Percentiles rank a stretch among this genome's conserved stretches.
phyloP scores from a whole-genome alignment of 2,888 invertebrate species.

The Eurytoma californica region DNA sequence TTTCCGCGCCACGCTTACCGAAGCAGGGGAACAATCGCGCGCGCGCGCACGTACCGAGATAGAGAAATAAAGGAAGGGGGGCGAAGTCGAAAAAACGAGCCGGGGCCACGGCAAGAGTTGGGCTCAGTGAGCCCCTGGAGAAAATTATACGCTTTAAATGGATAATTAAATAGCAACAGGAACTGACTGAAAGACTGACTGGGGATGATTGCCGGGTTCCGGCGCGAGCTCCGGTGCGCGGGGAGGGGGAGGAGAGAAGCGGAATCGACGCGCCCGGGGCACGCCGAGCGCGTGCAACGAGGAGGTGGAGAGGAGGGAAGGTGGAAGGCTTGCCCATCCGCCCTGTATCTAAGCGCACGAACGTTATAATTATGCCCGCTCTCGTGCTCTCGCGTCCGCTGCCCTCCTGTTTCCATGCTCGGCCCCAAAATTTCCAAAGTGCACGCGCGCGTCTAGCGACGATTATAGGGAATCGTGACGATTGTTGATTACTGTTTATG shows the following conservation, averaged over 20 bases:
- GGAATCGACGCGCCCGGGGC: constrained; percentile 39
- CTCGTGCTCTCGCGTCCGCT: constrained; percentile 38
- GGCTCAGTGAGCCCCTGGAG: constrained; percentile 58
- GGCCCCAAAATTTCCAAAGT: neutral
- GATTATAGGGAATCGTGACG: constrained; percentile 55
- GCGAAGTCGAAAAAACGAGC: constrained; percentile 19
- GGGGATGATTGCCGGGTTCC: constrained; percentile 75
- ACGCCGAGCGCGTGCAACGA: constrained; percentile 13
- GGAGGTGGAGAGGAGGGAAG: constrained; percentile 55
- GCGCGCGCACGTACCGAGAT: constrained; percentile 28
- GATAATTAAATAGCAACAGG: constrained; percentile 75
- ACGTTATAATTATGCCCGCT: constrained; percentile 74
- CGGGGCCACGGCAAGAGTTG: constrained; percentile 35
- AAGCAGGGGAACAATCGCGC: neutral
- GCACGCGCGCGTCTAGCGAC: constrained; percentile 10
- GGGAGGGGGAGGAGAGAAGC: constrained; percentile 34
- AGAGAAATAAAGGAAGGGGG: constrained; percentile 43
- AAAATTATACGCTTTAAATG: constrained; percentile 75
- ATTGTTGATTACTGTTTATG: constrained; percentile 37
- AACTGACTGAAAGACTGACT: constrained; percentile 75
- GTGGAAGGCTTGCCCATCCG: constrained; percentile 69
- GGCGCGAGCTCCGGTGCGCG: constrained; percentile 62
- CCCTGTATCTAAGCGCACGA: constrained; percentile 69
- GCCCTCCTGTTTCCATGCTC: neutral
- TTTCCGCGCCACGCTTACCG: constrained; percentile 33